Percentiles rank a stretch among this genome's conserved stretches.
Evolutionary conservation across 2,797 vertebrate genomes (phyloP).

Genomic region (Cygnus olor): DNA sequence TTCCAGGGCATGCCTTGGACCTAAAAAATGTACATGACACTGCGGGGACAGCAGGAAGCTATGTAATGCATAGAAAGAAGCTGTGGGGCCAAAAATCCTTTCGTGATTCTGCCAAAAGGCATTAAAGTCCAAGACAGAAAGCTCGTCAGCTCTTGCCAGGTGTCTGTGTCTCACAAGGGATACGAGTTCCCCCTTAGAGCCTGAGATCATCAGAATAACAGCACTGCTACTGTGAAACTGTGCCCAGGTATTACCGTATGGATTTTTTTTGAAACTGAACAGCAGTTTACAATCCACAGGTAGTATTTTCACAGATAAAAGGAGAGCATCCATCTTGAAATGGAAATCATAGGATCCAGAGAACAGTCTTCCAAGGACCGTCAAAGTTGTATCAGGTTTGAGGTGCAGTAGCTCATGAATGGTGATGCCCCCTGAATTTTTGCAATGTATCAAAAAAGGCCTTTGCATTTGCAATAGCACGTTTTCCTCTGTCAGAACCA

Average conservation of each 20-base stretch:
- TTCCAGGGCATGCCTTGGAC: not conserved
- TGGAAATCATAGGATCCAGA: not conserved
- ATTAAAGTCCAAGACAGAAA: not conserved
- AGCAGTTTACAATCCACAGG: not conserved
- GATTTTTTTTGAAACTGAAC: not conserved
- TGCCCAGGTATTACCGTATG: not conserved
- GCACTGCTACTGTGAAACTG: not conserved
- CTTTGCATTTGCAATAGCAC: not conserved
- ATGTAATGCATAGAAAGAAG: not conserved
- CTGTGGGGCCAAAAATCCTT: not conserved
- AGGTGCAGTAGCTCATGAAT: not conserved
- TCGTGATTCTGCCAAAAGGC: not conserved
- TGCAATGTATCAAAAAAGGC: not conserved
- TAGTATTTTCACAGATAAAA: not conserved
- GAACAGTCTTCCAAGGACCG: not conserved
- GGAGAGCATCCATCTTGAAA: not conserved
- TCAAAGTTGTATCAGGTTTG: not conserved
- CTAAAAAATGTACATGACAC: not conserved
- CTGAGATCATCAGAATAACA: not conserved
- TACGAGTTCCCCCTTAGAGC: not conserved
- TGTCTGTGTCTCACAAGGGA: not conserved
- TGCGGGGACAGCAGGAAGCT: not conserved
- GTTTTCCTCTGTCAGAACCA: not conserved
- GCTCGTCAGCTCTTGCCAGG: fast-evolving
- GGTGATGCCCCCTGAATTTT: not conserved